A percentile compares a stretch with the other conserved stretches of the same genome.
Conservation (phyloP, 2,888 invertebrate genomes). For the Vandiemenella viatica region DNA sequence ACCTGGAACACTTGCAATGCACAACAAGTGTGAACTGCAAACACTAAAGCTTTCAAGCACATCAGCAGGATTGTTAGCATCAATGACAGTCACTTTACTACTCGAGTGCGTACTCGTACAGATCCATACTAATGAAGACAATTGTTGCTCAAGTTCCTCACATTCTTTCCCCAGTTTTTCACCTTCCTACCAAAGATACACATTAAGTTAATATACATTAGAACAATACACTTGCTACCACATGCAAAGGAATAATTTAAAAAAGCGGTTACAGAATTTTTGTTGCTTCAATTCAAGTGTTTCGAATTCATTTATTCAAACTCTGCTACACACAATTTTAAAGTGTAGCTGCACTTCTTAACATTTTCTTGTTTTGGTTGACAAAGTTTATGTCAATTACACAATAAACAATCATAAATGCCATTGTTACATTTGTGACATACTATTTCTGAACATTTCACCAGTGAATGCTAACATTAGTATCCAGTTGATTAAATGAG, state of each 20-base stretch:
- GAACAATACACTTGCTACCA: background rate
- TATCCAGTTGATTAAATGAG: too few relatives aligned
- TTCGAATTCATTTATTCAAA: too few relatives aligned
- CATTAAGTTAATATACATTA: background rate
- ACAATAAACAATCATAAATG: too few relatives aligned
- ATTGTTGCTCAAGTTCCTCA: slow-evolving; percentile 46
- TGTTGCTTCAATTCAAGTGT: too few relatives aligned
- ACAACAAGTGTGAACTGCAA: slow-evolving; percentile 81
- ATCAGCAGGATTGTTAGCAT: slow-evolving; percentile 93
- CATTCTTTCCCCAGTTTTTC: slow-evolving; percentile 40
- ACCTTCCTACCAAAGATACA: slow-evolving; percentile 32
- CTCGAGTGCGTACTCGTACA: slow-evolving; percentile 78
- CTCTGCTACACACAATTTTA: too few relatives aligned
- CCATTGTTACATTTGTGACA: too few relatives aligned
- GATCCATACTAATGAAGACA: slow-evolving; percentile 93
- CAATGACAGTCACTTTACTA: slow-evolving; percentile 58
- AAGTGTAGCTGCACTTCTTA: too few relatives aligned
- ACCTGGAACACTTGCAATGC: slow-evolving; percentile 92
- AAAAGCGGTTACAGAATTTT: too few relatives aligned
- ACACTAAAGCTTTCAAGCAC: slow-evolving; percentile 88
- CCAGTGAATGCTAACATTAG: too few relatives aligned
- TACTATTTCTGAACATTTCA: too few relatives aligned
- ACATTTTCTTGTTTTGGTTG: too few relatives aligned
- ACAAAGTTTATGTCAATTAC: too few relatives aligned
- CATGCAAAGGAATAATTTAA: background rate